Evolutionary conservation across 2,888 invertebrate species (phyloP).

Genomic region (Monoplex corrugatus): DNA sequence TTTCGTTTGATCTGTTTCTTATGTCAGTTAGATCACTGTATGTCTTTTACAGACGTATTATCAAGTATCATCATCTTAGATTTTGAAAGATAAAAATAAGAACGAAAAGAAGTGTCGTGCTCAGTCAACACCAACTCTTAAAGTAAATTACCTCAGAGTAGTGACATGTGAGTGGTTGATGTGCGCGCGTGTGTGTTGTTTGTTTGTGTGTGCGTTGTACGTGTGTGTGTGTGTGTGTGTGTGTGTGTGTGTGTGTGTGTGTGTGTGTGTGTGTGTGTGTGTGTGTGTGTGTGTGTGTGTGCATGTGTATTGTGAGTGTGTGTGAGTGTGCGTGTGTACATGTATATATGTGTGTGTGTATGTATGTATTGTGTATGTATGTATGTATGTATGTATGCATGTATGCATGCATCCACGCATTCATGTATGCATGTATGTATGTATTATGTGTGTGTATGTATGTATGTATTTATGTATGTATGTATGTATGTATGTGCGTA

Average conservation of each 20-base stretch:
- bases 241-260: neutral
- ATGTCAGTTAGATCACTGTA: no score
- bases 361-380: neutral
- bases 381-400: neutral
- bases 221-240: neutral
- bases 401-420: neutral
- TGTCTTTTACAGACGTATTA: no score
- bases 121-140: no score
- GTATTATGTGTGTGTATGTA: neutral
- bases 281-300: neutral
- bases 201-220: neutral
- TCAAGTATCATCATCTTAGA: no score
- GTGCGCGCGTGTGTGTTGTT: neutral
- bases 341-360: neutral
- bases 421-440: neutral
- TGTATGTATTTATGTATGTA: neutral
- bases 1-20: no score
- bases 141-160: no score
- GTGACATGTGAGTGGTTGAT: neutral
- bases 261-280: neutral
- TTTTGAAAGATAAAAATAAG: no score
- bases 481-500: neutral
- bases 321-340: neutral
- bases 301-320: neutral
- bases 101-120: no score